phyloP scores from a whole-genome alignment of 2,797 vertebrate genomes.

The Allenopithecus nigroviridis region DNA sequence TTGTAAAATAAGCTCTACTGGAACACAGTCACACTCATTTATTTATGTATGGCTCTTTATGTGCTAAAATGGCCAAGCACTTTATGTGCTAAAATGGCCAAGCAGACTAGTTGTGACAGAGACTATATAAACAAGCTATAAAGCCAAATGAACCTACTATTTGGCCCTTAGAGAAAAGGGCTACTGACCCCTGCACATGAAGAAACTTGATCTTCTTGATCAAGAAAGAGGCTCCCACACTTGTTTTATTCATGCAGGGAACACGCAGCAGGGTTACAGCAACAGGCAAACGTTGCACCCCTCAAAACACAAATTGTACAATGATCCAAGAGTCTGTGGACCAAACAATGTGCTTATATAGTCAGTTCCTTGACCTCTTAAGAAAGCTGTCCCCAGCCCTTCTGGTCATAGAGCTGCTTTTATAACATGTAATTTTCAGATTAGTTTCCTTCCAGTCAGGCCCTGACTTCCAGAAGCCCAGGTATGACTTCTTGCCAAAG shows the following conservation, averaged over 20 bases:
- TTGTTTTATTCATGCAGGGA: neutral
- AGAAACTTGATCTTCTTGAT: neutral
- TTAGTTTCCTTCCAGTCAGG: slow-evolving; percentile 6
- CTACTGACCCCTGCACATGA: neutral
- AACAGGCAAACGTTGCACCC: neutral
- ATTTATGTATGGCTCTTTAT: neutral
- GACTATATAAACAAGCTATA: neutral
- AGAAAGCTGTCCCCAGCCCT: neutral
- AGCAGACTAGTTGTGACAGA: neutral
- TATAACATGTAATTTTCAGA: neutral
- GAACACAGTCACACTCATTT: neutral
- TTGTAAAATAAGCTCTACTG: neutral
- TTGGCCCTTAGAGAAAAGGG: neutral
- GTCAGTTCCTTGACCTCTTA: neutral
- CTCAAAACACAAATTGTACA: slow-evolving; percentile 7
- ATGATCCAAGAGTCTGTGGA: neutral
- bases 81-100: neutral
- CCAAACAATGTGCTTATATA: neutral
- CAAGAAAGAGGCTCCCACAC: neutral
- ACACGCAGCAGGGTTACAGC: neutral
- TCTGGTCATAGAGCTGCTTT: neutral
- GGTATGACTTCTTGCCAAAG: slow-evolving; percentile 9
- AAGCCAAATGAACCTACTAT: neutral
- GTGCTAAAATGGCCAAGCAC: neutral
- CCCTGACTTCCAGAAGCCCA: neutral